Base-by-base conservation (phyloP, 53 echinoderm and acorn worm genomes). In the Actinopyga echinites region DNA sequence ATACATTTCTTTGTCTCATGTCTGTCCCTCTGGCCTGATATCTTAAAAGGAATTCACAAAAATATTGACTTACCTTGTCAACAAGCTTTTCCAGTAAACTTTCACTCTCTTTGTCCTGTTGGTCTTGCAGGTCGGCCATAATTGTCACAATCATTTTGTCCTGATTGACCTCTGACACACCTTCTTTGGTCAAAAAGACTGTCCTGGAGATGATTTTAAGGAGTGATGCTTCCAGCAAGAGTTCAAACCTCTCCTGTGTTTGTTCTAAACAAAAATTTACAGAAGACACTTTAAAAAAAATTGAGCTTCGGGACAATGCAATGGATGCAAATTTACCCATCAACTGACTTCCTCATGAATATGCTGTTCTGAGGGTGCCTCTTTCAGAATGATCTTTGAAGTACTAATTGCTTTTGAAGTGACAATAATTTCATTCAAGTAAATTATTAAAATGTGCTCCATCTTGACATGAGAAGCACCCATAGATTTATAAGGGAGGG, bases 81-180 rank as follows among this genome's bases (percentile, higher is more conserved):
- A 94, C 92, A 30, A 97, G 85, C 44, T 88, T 85, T 61, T 91
- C 81, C 6, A 94, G 68, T 42, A 97, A 67, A 10, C 81, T 40
- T 56, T 97, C 99, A 89, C 99, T 92, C 83, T 97, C 99, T 56
- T 88, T 97, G 65, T 94, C 92, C 74, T 97, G 99, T 58, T 97
- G 94, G 55, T 95, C 90, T 80, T 97, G 99, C 13, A 97, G 83
- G 80, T 97, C 99, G 30, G 99, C 99, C 92, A 97, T 94, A 81
- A 97, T 90, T 49, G 90, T 95, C 6, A 97, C 85, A 2, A 90
- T 89, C 56, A 90, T 88, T 13, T 94, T 92, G 86, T 94, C 99
- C 33, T 57, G 26, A 22, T 40, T 90, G 56, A 92, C 89, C 40
- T 87, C 64, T 82, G 79, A 45, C 58, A 74, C 89, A 56, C 83